These are phyloP conservation scores for Eubucco bourcierii DNA, from an alignment of 2,113 vertebrate genomes.

Conservation along the genomic window DNA sequence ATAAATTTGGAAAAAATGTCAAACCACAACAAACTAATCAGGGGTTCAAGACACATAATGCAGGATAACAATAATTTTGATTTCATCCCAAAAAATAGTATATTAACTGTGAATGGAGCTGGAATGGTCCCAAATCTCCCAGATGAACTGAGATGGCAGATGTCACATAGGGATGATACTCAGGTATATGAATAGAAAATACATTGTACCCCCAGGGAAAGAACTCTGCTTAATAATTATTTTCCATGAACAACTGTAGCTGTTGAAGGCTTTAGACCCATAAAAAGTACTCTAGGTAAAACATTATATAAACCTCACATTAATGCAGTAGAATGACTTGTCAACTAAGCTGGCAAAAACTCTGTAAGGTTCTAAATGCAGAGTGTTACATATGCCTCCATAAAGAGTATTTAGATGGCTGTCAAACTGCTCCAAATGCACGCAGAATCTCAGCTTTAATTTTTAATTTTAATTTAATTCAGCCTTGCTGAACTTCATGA, in stretches of 20 bases:
- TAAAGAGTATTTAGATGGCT: not conserved
- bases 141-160: not conserved
- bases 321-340: not conserved
- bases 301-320: not conserved
- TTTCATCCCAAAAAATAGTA: not conserved
- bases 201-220: not conserved
- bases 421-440: not conserved
- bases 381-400: not conserved
- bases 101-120: not conserved
- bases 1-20: constrained; percentile 39
- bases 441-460: not conserved
- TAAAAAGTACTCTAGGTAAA: not conserved
- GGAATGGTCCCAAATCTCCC: not conserved
- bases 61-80: not conserved
- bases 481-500: too few species aligned
- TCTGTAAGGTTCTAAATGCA: not conserved
- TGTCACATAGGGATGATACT: not conserved
- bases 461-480: too few species aligned
- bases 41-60: not conserved
- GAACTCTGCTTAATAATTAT: not conserved
- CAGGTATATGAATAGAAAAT: not conserved
- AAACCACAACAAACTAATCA: not conserved
- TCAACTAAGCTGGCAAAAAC: not conserved
- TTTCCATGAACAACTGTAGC: not conserved
- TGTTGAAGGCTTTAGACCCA: not conserved